These are phyloP conservation scores for Anguilla obscura DNA, from an alignment of 2,797 vertebrate species.

Conservation along the genomic window DNA sequence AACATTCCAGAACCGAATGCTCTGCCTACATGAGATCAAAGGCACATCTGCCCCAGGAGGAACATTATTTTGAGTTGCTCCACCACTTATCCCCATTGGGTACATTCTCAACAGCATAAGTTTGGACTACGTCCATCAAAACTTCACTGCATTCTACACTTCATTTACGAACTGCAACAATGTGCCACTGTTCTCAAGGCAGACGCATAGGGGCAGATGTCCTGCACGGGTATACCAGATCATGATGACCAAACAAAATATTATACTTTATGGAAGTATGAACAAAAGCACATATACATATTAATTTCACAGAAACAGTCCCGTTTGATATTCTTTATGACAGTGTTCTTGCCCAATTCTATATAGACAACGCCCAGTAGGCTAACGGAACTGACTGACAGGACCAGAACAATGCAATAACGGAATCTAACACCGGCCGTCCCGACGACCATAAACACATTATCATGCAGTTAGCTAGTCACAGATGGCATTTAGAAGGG, in stretches of 20 bases:
- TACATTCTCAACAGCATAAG: conserved; percentile 12
- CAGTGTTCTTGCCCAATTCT: neutral
- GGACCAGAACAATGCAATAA: conserved; percentile 56
- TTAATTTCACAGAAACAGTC: conserved; percentile 54
- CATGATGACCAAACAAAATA: neutral
- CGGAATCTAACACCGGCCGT: conserved; percentile 57
- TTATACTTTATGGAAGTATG: conserved; percentile 29
- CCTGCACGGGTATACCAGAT: neutral
- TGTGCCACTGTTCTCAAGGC: neutral
- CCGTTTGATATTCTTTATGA: conserved; percentile 39
- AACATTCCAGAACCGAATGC: conserved; percentile 62
- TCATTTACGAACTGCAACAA: conserved; percentile 13
- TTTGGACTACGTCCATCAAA: neutral
- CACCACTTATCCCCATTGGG: neutral
- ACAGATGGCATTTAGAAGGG: neutral
- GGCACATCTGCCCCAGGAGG: conserved; percentile 33
- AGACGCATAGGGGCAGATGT: too few relatives aligned
- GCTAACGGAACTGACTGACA: conserved; percentile 56
- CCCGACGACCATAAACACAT: neutral
- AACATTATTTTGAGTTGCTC: conserved; percentile 12
- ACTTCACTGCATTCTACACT: neutral
- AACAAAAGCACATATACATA: conserved; percentile 53
- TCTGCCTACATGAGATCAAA: conserved; percentile 45
- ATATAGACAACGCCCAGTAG: conserved; percentile 72
- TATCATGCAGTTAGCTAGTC: neutral